These are phyloP conservation scores for Catamblyrhynchus diadema DNA, from an alignment of 2,797 vertebrate genomes.

Conservation along the genomic window DNA sequence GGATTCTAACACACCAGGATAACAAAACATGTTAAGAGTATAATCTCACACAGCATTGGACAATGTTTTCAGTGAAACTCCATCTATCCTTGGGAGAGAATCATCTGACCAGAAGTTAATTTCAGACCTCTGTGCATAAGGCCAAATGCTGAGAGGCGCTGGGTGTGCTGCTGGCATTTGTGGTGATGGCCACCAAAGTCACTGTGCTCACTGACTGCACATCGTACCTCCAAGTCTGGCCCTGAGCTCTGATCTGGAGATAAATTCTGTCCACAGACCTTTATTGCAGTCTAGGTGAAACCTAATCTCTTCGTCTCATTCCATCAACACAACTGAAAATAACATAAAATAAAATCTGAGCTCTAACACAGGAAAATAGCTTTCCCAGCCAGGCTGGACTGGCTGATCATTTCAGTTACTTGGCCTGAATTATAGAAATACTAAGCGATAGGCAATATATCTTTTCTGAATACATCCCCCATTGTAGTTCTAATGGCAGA, in stretches of 20 bases:
- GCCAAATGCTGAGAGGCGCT: background rate
- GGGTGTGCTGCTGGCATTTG: background rate
- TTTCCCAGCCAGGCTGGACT: background rate
- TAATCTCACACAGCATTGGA: background rate
- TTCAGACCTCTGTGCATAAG: background rate
- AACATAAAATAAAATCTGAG: slow-evolving; percentile 23
- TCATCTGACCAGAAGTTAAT: background rate
- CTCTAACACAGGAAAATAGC: background rate
- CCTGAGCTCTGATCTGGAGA: background rate
- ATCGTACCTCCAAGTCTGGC: fast-evolving
- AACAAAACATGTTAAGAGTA: background rate
- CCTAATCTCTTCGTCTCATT: slow-evolving; percentile 45
- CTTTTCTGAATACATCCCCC: background rate
- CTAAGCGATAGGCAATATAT: background rate
- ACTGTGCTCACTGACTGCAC: too few relatives aligned
- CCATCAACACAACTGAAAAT: background rate
- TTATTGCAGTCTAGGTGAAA: background rate
- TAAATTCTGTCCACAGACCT: slow-evolving; percentile 7
- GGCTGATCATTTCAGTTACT: background rate
- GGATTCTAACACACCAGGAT: background rate
- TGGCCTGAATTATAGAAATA: background rate
- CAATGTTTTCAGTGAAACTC: background rate
- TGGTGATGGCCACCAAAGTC: fast-evolving
- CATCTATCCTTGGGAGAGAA: background rate
- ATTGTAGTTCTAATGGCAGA: background rate